Evolutionary conservation across 2,113 vertebrate species (phyloP).

Genomic region (Lophochroa leadbeateri): DNA sequence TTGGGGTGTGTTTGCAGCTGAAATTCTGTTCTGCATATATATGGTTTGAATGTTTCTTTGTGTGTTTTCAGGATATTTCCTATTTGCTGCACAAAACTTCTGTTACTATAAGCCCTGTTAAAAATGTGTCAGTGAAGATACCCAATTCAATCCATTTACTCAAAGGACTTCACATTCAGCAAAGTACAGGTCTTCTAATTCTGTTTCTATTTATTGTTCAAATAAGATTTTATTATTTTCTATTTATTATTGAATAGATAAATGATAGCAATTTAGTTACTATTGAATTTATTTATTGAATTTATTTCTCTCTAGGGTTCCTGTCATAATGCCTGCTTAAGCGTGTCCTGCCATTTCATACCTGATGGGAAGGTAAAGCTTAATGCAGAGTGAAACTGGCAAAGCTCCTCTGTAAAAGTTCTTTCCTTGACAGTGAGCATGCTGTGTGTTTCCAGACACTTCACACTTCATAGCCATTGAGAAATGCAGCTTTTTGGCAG

Average conservation of each 20-base stretch:
- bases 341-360: background rate
- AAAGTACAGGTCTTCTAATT: background rate
- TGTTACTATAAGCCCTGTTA: background rate
- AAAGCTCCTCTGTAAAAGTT: background rate
- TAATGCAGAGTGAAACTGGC: background rate
- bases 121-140: background rate
- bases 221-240: background rate
- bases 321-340: background rate
- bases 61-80: background rate
- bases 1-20: background rate
- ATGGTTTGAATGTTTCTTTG: background rate
- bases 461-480: background rate
- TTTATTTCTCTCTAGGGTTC: background rate
- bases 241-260: background rate
- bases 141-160: background rate
- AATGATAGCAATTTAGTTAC: background rate
- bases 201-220: background rate
- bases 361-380: background rate
- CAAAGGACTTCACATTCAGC: background rate
- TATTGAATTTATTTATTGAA: background rate
- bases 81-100: background rate
- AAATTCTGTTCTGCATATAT: background rate
- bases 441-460: background rate
- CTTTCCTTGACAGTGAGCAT: accelerated
- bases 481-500: background rate